phyloP scores from a whole-genome alignment of 2,797 vertebrate genomes.

The Anisognathus igniventris region DNA sequence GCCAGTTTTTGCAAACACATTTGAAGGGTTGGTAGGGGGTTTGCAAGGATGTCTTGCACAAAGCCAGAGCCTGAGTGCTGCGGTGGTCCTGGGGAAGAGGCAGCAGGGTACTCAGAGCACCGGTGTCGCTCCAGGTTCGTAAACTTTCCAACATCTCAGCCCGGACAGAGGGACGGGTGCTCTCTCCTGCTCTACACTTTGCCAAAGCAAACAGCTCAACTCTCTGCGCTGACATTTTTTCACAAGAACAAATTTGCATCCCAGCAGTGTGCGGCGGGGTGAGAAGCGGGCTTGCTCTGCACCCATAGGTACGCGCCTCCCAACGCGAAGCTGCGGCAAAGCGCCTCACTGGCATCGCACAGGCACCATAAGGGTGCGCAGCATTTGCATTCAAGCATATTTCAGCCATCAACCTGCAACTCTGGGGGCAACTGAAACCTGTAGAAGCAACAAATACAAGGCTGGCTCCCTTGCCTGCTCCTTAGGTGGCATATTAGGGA shows the following conservation, averaged over 20 bases:
- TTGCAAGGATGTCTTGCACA: not conserved
- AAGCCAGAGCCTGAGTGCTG: not conserved
- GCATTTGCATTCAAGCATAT: slow-evolving; percentile 1
- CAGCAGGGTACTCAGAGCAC: not conserved
- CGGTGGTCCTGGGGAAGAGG: not conserved
- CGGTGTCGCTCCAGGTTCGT: fast-evolving
- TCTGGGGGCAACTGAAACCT: not conserved
- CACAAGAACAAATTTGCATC: slow-evolving; percentile 43
- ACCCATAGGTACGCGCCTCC: slow-evolving; percentile 1
- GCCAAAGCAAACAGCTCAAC: slow-evolving; percentile 2
- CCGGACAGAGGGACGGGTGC: not conserved
- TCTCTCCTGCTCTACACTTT: not conserved
- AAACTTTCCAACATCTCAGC: not conserved
- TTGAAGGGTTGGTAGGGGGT: not conserved
- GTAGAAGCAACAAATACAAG: not conserved
- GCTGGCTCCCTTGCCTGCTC: not conserved
- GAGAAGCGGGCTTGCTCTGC: slow-evolving; percentile 15
- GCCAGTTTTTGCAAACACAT: not conserved
- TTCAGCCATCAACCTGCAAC: not conserved
- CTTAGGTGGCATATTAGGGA: not conserved
- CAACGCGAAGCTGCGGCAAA: not conserved
- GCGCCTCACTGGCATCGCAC: not conserved
- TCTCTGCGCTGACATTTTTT: slow-evolving; percentile 6
- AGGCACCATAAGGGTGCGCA: not conserved
- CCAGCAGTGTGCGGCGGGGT: not conserved